Base-by-base conservation (phyloP, 2,888 invertebrate species). In the Apantesis nais region DNA sequence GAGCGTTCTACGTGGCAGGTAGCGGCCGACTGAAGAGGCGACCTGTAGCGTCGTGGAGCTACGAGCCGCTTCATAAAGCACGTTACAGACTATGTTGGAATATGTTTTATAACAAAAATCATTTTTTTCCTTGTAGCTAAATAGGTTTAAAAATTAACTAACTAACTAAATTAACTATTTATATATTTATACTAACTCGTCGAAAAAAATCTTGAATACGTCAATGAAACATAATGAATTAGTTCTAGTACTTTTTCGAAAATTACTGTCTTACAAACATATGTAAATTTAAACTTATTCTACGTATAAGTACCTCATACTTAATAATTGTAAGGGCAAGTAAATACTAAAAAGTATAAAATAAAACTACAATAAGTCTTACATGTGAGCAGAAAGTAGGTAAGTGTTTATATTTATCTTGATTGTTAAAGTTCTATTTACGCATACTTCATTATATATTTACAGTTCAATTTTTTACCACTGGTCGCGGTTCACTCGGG, bases 1-100 rank as follows among this genome's bases (percentile, higher is more conserved):
- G 88, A 77, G 81, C 76, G 82, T 65, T 75, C 89, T 89, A 89
- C 91, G 88, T 76, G 89, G 90, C 88, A 90, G 90, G 84, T 76
- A 79, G 83, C 78, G 86, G 81, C 78, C 66, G 82, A 91, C 91
- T 91, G 88, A 67, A 79, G 74, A 34, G 70, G 76, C 77, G 82
- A 90, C 90, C 89, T 90, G 91, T 90, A 82, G 88, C 84, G 65
- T 34, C 79, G 82, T 82, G 85, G 83, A 60, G 74, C 76, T 81
- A 81, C 80, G 74, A 34, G 25, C 63, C 64, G 74, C 68, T 74
- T 79, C 73, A 75, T 81, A 81, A 79, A 68, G 75, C 65, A 66
- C 0, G 19, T 65, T 76, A 14, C 71, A 74, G 37, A 55, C 62
- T 29, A 19, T 1, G 14, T 7, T 52, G 11, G 4, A 52, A 52